A percentile compares a stretch with the other conserved stretches of the same genome.
These are phyloP conservation scores for Philereme transversata DNA, from an alignment of 2,888 invertebrate genomes.

Conservation along the genomic window DNA sequence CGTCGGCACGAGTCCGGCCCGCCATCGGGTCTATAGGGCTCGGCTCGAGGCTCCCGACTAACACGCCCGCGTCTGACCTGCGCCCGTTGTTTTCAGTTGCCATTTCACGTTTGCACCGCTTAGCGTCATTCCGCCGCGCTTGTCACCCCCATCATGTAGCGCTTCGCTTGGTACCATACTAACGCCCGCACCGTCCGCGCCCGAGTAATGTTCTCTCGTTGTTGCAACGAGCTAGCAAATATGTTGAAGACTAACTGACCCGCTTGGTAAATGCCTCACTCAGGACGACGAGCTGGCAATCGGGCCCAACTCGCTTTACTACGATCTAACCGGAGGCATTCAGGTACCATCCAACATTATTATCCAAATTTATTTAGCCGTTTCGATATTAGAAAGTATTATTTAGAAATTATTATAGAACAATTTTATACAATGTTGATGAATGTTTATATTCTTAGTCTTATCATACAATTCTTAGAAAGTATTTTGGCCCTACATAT, in stretches of 20 bases:
- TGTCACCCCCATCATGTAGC: conserved; percentile 61
- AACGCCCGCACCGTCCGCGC: conserved; percentile 57
- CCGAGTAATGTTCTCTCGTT: conserved; percentile 72
- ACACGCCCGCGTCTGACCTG: conserved; percentile 62
- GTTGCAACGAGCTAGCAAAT: conserved; percentile 70
- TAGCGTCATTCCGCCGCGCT: conserved; percentile 63
- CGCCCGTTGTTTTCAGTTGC: conserved; percentile 65
- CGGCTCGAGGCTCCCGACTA: conserved; percentile 67
- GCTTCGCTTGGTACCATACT: conserved; percentile 58
- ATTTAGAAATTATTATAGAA: conserved; percentile 37
- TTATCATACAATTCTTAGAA: conserved; percentile 37
- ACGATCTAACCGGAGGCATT: conserved; percentile 83
- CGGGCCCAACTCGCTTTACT: conserved; percentile 82
- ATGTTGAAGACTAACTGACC: conserved; percentile 78
- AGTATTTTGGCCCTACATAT: conserved; percentile 41
- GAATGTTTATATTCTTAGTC: conserved; percentile 33
- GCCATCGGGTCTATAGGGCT: conserved; percentile 77
- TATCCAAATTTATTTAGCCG: conserved; percentile 46
- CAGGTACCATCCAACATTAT: conserved; percentile 69
- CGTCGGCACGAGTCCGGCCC: conserved; percentile 33
- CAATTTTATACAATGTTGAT: conserved; percentile 25
- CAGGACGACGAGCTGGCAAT: conserved; percentile 82
- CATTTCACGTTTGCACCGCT: conserved; percentile 71
- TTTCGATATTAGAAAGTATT: conserved; percentile 40
- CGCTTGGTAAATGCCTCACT: conserved; percentile 81